These are phyloP conservation scores for Drosophila suzukii DNA, from an alignment of 1,140 invertebrate species.

Conservation along the genomic window DNA sequence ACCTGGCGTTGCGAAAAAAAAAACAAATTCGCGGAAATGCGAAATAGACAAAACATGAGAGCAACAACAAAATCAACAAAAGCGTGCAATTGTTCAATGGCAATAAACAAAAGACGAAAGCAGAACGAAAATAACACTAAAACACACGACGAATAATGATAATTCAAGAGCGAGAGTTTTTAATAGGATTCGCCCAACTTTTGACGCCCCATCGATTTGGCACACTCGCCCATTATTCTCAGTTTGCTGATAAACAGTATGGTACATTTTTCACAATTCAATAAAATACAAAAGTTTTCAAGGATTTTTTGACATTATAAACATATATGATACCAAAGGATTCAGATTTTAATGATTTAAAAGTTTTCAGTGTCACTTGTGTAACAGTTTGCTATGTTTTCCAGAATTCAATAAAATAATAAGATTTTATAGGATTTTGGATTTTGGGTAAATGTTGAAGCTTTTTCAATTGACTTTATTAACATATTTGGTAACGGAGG, in stretches of 20 bases:
- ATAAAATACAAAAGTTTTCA: too few species aligned
- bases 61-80: conserved; percentile 9
- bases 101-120: conserved; percentile 31
- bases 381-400: too few species aligned
- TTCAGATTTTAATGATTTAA: too few species aligned
- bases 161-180: conserved; percentile 37
- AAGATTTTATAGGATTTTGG: too few species aligned
- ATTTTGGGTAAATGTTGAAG: too few species aligned
- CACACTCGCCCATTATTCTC: background rate
- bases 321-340: too few species aligned
- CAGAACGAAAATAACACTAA: conserved; percentile 20
- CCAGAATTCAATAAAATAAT: too few species aligned
- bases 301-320: too few species aligned
- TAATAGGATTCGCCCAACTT: conserved; percentile 18
- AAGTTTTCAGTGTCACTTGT: too few species aligned
- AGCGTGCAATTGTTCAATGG: conserved; percentile 20
- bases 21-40: conserved; percentile 47
- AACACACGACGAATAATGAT: conserved; percentile 27
- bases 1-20: conserved; percentile 19
- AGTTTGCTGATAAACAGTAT: background rate
- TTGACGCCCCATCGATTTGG: conserved; percentile 17
- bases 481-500: too few species aligned
- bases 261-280: too few species aligned
- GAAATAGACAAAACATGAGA: conserved; percentile 22
- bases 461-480: too few species aligned